phyloP scores from a whole-genome alignment of 2,888 invertebrate genomes.

The Drepana falcataria region DNA sequence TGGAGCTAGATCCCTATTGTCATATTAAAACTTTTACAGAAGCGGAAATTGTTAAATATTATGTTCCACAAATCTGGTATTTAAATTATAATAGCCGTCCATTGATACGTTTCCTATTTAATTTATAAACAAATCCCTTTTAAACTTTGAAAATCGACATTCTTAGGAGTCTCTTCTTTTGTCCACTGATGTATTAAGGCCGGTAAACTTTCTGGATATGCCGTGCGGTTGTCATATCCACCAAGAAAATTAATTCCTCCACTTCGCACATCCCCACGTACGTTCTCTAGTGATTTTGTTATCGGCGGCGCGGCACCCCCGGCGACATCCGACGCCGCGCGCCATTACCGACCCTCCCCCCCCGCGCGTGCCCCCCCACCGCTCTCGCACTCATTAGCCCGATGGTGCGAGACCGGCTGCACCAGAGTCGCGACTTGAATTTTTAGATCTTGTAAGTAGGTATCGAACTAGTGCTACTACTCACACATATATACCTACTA shows the following conservation, averaged over 20 bases:
- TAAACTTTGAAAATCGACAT: too few relatives aligned
- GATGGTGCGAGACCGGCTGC: conserved; percentile 60
- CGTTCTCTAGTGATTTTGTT: conserved; percentile 76
- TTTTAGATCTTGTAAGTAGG: conserved; percentile 42
- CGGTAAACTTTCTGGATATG: conserved; percentile 1
- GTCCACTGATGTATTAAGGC: too few relatives aligned
- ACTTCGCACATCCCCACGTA: conserved; percentile 26
- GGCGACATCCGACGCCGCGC: conserved; percentile 73
- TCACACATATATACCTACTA: not conserved
- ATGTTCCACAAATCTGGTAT: too few relatives aligned
- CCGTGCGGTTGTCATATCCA: conserved; percentile 29
- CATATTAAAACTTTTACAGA: too few relatives aligned
- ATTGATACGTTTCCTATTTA: too few relatives aligned
- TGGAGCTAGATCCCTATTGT: too few relatives aligned
- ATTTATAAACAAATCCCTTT: too few relatives aligned
- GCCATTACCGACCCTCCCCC: conserved; percentile 57
- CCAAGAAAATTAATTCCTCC: conserved; percentile 18
- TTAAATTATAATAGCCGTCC: too few relatives aligned
- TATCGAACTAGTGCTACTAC: conserved; percentile 5
- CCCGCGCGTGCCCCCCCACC: conserved; percentile 21
- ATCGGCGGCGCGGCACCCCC: conserved; percentile 67
- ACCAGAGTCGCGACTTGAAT: conserved; percentile 57
- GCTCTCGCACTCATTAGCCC: conserved; percentile 54
- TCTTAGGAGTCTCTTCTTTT: too few relatives aligned
- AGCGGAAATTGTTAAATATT: too few relatives aligned